These are phyloP conservation scores for Oreochromis grahami DNA, from an alignment of 2,797 vertebrate species.

Conservation along the genomic window DNA sequence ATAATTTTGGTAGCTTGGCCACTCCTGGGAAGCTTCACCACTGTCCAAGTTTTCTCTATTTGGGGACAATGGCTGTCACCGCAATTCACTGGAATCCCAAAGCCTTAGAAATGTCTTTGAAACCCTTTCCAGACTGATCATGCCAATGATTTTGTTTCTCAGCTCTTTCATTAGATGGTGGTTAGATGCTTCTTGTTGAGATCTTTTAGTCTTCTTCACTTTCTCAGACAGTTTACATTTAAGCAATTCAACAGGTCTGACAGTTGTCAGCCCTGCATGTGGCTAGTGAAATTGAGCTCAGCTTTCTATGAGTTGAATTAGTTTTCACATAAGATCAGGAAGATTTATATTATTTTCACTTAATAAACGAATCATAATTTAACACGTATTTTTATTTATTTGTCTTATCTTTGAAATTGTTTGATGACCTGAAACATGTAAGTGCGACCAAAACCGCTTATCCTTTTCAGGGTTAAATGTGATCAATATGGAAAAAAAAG, in stretches of 20 bases:
- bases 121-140: neutral
- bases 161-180: neutral
- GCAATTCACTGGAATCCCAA: neutral
- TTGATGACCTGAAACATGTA: neutral
- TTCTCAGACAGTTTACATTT: neutral
- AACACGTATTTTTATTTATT: neutral
- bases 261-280: neutral
- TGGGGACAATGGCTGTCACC: neutral
- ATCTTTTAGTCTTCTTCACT: neutral
- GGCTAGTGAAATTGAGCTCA: neutral
- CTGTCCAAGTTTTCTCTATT: neutral
- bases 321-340: neutral
- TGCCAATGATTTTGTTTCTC: neutral
- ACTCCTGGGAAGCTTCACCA: neutral
- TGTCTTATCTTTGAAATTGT: neutral
- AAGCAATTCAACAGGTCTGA: neutral
- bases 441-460: fast-evolving
- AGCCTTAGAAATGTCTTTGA: neutral
- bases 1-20: neutral
- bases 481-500: fast-evolving
- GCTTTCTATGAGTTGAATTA: too few species aligned
- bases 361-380: neutral
- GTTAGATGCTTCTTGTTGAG: neutral
- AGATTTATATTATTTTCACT: neutral
- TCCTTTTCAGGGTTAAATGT: neutral